Evolutionary conservation across 2,888 invertebrate species (phyloP).

Genomic region (Hydropsyche betteni): DNA sequence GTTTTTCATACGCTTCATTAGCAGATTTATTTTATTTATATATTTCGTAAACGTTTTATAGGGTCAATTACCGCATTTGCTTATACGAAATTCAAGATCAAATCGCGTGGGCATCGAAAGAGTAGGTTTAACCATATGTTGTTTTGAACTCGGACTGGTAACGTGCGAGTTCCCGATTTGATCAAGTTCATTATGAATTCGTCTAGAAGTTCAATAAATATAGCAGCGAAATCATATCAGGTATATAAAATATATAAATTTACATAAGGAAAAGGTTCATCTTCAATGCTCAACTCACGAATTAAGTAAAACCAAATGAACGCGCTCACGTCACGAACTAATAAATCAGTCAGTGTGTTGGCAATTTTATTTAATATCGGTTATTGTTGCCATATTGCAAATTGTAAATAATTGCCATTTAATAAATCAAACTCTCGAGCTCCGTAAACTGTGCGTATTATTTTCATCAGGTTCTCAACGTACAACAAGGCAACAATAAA

Average conservation of each 20-base stretch:
- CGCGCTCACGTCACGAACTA: slow-evolving; percentile 21
- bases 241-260: background rate
- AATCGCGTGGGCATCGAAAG: slow-evolving; percentile 5
- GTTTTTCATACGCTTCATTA: background rate
- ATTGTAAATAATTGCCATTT: slow-evolving; percentile 26
- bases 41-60: slow-evolving; percentile 1
- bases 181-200: background rate
- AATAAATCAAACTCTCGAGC: slow-evolving; percentile 3
- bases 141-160: slow-evolving; percentile 1
- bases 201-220: too few relatives aligned
- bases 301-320: slow-evolving; percentile 12
- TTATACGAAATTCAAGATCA: slow-evolving; percentile 1
- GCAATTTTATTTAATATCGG: slow-evolving; percentile 31
- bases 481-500: too few relatives aligned
- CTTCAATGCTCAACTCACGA: background rate
- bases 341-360: slow-evolving; percentile 26
- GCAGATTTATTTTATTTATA: background rate
- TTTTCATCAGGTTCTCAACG: too few relatives aligned
- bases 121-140: slow-evolving; percentile 9
- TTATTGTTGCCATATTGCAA: slow-evolving; percentile 28
- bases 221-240: too few relatives aligned
- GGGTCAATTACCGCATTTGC: background rate
- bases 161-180: background rate
- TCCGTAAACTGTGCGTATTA: too few relatives aligned
- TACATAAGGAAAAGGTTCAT: background rate